Conservation (phyloP, 2,113 vertebrate genomes). For the Corydoras sp. region DNA sequence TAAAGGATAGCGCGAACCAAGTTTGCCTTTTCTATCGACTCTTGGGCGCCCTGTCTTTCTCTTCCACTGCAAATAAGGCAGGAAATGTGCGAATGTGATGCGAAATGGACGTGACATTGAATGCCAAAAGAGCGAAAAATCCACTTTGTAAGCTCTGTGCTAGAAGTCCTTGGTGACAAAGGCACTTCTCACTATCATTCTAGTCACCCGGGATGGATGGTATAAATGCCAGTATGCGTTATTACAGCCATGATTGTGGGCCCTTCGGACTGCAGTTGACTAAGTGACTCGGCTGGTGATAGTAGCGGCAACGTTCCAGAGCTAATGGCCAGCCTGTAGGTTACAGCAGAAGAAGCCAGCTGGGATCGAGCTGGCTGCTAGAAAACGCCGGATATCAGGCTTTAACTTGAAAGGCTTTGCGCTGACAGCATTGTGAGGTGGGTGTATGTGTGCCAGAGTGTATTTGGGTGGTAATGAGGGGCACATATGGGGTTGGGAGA, state of each 20-base stretch:
- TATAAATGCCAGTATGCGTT: conserved; percentile 9
- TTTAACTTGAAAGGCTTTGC: conserved; percentile 39
- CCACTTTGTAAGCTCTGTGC: neutral
- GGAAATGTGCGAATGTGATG: neutral
- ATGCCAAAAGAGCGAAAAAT: neutral
- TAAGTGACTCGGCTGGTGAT: conserved; percentile 9
- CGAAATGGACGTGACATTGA: neutral
- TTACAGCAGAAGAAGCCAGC: conserved; percentile 37
- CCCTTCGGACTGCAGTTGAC: conserved; percentile 12
- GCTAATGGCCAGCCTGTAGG: conserved; percentile 10
- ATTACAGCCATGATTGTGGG: conserved; percentile 11
- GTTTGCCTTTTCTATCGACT: too few species aligned
- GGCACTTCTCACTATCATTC: conserved; percentile 1
- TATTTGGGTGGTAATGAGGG: conserved; percentile 65
- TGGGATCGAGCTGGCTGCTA: conserved; percentile 39
- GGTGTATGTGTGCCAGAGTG: conserved; percentile 29
- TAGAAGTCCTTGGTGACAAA: conserved; percentile 2
- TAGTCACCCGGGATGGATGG: conserved; percentile 4
- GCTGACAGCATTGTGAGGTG: conserved; percentile 37
- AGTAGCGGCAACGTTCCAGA: conserved; percentile 2
- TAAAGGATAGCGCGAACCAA: too few species aligned
- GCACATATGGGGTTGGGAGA: conserved; percentile 66
- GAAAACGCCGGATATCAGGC: conserved; percentile 32
- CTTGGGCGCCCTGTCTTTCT: too few species aligned
- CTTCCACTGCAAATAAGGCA: too few species aligned